A percentile compares a stretch with the other conserved stretches of the same genome.
Conservation (phyloP, 2,797 vertebrate genomes). For the Molossus alvarezi region DNA sequence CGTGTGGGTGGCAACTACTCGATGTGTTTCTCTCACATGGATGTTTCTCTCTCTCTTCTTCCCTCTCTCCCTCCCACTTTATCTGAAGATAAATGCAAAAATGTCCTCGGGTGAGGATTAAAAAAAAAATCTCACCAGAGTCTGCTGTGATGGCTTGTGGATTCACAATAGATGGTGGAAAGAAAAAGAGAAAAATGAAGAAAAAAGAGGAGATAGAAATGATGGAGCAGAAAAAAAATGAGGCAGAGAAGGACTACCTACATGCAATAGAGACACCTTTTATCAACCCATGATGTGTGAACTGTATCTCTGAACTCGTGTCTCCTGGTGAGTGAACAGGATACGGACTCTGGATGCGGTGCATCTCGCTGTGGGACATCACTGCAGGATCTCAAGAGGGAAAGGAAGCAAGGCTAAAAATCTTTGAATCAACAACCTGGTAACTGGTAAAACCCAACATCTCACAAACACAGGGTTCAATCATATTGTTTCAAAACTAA, state of each 20-base stretch:
- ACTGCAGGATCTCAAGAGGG: neutral
- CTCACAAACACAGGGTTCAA: neutral
- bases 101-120: too few relatives aligned
- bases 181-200: neutral
- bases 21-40: too few relatives aligned
- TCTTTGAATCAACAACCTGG: neutral
- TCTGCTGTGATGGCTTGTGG: neutral
- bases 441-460: neutral
- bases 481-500: neutral
- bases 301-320: neutral
- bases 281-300: too few relatives aligned
- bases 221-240: neutral
- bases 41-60: too few relatives aligned
- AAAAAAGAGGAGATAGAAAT: neutral
- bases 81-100: too few relatives aligned
- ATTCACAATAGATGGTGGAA: neutral
- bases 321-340: neutral
- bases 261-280: neutral
- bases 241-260: neutral
- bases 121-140: neutral
- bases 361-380: neutral
- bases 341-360: fast-evolving
- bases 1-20: too few relatives aligned
- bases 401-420: neutral
- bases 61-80: too few relatives aligned